A percentile compares a stretch with the other conserved stretches of the same genome.
Conservation (phyloP, 2,888 invertebrate species). For the Hemistola chrysoprasaria region DNA sequence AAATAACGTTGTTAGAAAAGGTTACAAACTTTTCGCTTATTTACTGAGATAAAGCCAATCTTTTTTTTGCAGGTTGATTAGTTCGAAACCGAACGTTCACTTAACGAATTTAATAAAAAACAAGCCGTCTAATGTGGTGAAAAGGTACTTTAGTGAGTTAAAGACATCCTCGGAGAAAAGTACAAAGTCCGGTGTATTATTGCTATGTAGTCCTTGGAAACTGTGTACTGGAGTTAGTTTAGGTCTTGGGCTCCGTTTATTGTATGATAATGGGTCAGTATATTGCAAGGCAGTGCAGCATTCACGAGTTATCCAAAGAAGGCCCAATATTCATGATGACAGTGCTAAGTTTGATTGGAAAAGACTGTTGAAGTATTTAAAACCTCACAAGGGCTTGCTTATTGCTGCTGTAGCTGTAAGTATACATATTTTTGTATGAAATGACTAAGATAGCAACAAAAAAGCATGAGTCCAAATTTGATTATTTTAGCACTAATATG, state of each 20-base stretch:
- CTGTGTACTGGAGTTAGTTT: conserved; percentile 70
- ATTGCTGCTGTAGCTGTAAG: conserved; percentile 90
- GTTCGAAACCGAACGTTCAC: conserved; percentile 48
- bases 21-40: not conserved
- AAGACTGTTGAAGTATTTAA: conserved; percentile 86
- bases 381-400: conserved; percentile 89
- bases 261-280: conserved; percentile 76
- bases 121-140: conserved; percentile 52
- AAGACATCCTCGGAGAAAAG: conserved; percentile 50
- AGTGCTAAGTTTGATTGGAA: conserved; percentile 89
- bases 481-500: too few species aligned
- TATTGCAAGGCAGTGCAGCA: conserved; percentile 83
- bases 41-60: conserved; percentile 3
- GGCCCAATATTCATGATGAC: conserved; percentile 69
- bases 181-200: conserved; percentile 47
- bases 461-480: too few species aligned
- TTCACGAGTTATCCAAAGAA: conserved; percentile 82
- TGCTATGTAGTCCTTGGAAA: conserved; percentile 70
- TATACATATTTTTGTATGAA: conserved; percentile 30
- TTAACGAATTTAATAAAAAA: conserved; percentile 57
- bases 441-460: too few species aligned
- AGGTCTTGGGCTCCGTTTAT: conserved; percentile 60
- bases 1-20: too few species aligned
- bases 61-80: conserved; percentile 56
- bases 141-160: conserved; percentile 53